Evolutionary conservation across 2,113 vertebrate genomes (phyloP).

Genomic region (Alces alces): DNA sequence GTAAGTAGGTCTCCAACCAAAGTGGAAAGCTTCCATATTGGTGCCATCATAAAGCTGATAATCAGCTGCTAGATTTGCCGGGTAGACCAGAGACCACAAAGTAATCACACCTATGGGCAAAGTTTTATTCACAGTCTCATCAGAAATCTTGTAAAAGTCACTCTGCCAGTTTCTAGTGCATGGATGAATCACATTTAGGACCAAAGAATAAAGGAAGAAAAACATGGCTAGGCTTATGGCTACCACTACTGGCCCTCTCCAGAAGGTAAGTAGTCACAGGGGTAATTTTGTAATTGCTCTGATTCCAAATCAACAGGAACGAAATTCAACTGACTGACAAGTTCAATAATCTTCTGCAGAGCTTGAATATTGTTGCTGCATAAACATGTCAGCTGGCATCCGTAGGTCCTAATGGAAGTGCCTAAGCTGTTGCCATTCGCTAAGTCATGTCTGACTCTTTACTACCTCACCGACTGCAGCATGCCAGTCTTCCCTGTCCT

Average conservation of each 20-base stretch:
- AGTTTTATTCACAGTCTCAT: slow-evolving; percentile 96
- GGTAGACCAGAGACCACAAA: slow-evolving; percentile 91
- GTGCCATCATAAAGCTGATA: slow-evolving; percentile 92
- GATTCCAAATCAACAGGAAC: slow-evolving; percentile 91
- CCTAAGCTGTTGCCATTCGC: background rate
- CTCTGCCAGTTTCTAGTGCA: slow-evolving; percentile 90
- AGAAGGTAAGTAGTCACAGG: slow-evolving; percentile 89
- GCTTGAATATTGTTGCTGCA: slow-evolving; percentile 93
- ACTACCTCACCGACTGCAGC: accelerated
- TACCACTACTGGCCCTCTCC: slow-evolving; percentile 92
- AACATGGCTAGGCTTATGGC: slow-evolving; percentile 92
- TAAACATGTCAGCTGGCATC: slow-evolving; percentile 95
- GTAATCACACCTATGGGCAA: slow-evolving; percentile 92
- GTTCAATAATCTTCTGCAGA: slow-evolving; percentile 89
- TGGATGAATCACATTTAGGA: slow-evolving; percentile 92
- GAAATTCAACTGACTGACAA: slow-evolving; percentile 90
- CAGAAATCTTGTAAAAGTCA: slow-evolving; percentile 97
- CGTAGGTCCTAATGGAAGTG: slow-evolving; percentile 88
- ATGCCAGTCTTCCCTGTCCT: background rate
- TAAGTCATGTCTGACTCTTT: background rate
- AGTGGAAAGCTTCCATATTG: slow-evolving; percentile 93
- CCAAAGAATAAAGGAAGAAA: slow-evolving; percentile 94
- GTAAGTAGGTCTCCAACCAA: slow-evolving; percentile 94
- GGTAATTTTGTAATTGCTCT: slow-evolving; percentile 94
- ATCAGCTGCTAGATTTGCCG: slow-evolving; percentile 90